phyloP scores from a whole-genome alignment of 2,113 vertebrate genomes.

The Semicossyphus pulcher region DNA sequence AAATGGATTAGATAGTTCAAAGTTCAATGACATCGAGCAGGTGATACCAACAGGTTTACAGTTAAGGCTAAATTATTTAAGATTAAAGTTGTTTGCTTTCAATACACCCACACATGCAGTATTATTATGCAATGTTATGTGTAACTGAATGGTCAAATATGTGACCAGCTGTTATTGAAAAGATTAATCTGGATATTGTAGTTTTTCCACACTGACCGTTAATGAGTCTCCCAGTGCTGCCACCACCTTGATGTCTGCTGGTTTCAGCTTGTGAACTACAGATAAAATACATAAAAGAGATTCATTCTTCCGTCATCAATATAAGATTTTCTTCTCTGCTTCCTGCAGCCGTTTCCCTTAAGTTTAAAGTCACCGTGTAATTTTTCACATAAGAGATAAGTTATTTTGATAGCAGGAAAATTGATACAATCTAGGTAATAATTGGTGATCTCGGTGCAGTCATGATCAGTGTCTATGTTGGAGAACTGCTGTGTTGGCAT shows the following conservation, averaged over 20 bases:
- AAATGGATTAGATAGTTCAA: conserved; percentile 46
- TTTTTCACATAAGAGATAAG: too few species aligned
- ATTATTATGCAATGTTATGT: background rate
- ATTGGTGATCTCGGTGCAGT: too few species aligned
- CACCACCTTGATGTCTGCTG: conserved; percentile 88
- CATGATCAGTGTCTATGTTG: too few species aligned
- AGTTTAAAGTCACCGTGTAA: too few species aligned
- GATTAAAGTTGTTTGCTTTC: too few species aligned
- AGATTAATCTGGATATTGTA: background rate
- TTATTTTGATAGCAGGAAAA: too few species aligned
- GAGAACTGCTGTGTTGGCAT: too few species aligned
- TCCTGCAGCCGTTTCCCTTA: too few species aligned
- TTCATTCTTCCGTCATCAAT: background rate
- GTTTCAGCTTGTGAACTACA: conserved; percentile 87
- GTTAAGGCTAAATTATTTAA: background rate
- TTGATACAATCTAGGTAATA: too few species aligned
- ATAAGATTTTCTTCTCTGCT: background rate
- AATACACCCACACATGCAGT: background rate
- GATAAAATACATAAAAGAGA: conserved; percentile 4
- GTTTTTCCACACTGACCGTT: conserved; percentile 83
- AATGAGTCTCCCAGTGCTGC: conserved; percentile 91
- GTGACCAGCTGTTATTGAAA: background rate
- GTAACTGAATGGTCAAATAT: too few species aligned
- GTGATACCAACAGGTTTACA: conserved; percentile 13
- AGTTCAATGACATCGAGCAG: conserved; percentile 31